These are phyloP conservation scores for Papilio machaon DNA, from an alignment of 1,140 invertebrate species.

Conservation along the genomic window DNA sequence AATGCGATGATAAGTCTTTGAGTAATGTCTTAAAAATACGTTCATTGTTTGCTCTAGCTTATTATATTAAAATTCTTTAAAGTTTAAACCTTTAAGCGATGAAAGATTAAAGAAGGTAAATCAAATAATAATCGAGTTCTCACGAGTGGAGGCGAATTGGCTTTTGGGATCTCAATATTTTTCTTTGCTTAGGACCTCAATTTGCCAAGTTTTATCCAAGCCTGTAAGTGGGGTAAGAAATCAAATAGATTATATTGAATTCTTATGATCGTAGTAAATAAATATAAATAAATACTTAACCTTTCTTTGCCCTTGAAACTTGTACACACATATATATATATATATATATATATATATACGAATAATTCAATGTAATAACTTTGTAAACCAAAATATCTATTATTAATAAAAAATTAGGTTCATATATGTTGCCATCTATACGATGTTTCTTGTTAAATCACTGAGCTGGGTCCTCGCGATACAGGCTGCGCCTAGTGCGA, in stretches of 20 bases:
- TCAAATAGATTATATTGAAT: constrained; percentile 22
- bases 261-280: constrained; percentile 3
- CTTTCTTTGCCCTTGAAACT: not conserved
- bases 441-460: too few species aligned
- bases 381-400: too few species aligned
- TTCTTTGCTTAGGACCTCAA: constrained; percentile 10
- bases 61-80: not conserved
- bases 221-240: constrained; percentile 15
- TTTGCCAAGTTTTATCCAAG: constrained; percentile 19
- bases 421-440: too few species aligned
- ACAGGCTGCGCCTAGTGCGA: too few species aligned
- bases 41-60: not conserved
- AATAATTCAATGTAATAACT: too few species aligned
- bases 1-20: too few species aligned
- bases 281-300: constrained; percentile 18
- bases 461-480: too few species aligned
- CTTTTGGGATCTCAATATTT: constrained; percentile 10
- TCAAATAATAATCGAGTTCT: constrained; percentile 5
- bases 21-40: too few species aligned
- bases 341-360: too few species aligned
- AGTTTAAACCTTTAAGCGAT: not conserved
- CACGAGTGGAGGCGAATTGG: not conserved
- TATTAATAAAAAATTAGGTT: not conserved
- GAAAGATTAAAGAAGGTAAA: not conserved
- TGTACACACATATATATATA: too few species aligned